phyloP scores from a whole-genome alignment of 2,888 invertebrate genomes.

The Metopia argyrocephala region DNA sequence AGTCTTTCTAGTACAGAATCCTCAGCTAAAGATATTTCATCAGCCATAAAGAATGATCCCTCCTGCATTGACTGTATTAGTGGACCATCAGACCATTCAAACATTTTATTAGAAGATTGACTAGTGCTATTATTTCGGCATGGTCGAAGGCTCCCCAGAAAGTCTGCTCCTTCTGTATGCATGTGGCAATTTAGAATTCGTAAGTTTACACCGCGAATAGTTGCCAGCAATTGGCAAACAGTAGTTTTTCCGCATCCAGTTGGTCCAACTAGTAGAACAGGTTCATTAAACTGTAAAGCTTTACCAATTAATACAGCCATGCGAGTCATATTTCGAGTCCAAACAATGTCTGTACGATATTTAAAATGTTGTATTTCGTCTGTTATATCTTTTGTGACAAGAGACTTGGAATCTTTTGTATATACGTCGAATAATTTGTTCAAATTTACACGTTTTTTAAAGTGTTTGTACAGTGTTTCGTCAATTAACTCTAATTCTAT shows the following conservation, averaged over 20 bases:
- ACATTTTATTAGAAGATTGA: conserved; percentile 80
- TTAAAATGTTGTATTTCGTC: conserved; percentile 82
- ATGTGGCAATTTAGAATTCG: conserved; percentile 97
- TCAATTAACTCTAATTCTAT: conserved; percentile 91
- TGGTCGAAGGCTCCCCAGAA: conserved; percentile 96
- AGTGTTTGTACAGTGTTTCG: conserved; percentile 87
- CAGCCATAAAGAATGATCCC: conserved; percentile 94
- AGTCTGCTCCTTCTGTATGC: conserved; percentile 99
- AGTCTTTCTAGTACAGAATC: conserved; percentile 98
- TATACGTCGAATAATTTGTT: conserved; percentile 85
- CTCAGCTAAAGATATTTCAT: conserved; percentile 99
- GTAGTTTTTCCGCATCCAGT: conserved; percentile 99
- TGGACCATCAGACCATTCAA: conserved; percentile 99
- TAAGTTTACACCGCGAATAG: conserved; percentile 83
- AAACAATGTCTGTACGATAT: conserved; percentile 87
- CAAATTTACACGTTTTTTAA: conserved; percentile 87
- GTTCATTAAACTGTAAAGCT: conserved; percentile 94
- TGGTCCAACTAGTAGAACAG: conserved; percentile 96
- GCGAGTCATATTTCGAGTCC: conserved; percentile 95
- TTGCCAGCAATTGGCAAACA: conserved; percentile 92
- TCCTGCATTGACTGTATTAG: conserved; percentile 92
- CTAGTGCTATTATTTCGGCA: conserved; percentile 78
- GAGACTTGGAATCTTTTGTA: conserved; percentile 82
- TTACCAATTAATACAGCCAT: conserved; percentile 88
- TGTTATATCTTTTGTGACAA: conserved; percentile 86